phyloP scores from a whole-genome alignment of 2,888 invertebrate genomes.

The Odontomyia ornata region DNA sequence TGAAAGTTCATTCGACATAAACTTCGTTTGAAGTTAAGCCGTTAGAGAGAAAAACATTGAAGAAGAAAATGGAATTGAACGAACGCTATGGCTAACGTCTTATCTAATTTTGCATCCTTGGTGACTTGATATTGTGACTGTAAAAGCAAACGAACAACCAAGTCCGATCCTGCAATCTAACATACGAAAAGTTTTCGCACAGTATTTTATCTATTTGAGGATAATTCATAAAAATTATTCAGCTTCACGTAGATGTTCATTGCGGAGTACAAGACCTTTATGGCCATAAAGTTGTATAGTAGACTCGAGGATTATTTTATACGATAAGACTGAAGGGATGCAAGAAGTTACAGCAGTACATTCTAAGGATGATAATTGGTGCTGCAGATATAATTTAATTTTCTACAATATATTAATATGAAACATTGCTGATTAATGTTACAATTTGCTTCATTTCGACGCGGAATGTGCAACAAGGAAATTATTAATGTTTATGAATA shows the following conservation, averaged over 20 bases:
- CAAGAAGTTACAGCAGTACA: too few relatives aligned
- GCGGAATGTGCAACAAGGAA: too few relatives aligned
- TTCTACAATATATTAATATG: too few relatives aligned
- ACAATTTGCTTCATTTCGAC: too few relatives aligned
- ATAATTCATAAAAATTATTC: slow-evolving; percentile 20
- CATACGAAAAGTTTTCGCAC: slow-evolving; percentile 4
- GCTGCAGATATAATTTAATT: too few relatives aligned
- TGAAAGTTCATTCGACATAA: slow-evolving; percentile 26
- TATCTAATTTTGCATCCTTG: slow-evolving; percentile 37
- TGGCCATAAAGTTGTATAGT: slow-evolving; percentile 1
- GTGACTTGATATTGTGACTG: not conserved
- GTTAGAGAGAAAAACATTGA: not conserved
- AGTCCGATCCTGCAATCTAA: slow-evolving; percentile 21
- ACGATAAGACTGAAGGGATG: not conserved
- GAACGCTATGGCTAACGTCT: slow-evolving; percentile 16
- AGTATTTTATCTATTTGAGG: slow-evolving; percentile 11
- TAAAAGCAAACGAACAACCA: not conserved
- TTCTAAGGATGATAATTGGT: too few relatives aligned
- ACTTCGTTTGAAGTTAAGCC: slow-evolving; percentile 33
- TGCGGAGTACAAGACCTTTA: not conserved
- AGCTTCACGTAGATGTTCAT: not conserved
- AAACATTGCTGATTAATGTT: too few relatives aligned
- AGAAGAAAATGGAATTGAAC: not conserved
- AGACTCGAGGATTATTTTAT: not conserved
- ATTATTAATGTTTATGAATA: too few relatives aligned